These are phyloP conservation scores for Cinara cedri DNA, from an alignment of 2,888 invertebrate genomes.

Conservation along the genomic window DNA sequence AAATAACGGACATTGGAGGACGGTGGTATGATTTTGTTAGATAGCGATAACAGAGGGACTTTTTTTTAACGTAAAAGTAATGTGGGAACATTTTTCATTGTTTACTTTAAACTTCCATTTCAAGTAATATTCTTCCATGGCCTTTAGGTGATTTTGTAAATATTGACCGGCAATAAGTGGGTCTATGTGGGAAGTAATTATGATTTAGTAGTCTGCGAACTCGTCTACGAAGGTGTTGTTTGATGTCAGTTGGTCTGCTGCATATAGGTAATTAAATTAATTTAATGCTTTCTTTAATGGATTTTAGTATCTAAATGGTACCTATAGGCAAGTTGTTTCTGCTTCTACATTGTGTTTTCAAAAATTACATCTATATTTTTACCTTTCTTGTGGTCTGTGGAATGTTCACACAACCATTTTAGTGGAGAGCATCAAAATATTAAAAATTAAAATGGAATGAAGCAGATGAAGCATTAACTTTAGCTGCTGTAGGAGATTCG, in stretches of 20 bases:
- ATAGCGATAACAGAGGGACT: not conserved
- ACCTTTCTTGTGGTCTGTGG: too few species aligned
- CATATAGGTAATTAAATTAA: too few species aligned
- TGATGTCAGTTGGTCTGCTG: not conserved
- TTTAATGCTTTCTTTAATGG: too few species aligned
- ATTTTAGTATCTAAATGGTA: too few species aligned
- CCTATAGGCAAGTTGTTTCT: too few species aligned
- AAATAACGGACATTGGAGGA: not conserved
- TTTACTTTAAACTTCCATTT: conserved; percentile 1
- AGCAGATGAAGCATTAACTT: too few species aligned
- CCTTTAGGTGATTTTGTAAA: not conserved
- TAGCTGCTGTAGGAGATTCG: too few species aligned
- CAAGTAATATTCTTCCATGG: not conserved
- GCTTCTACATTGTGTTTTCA: too few species aligned
- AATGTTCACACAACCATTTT: too few species aligned
- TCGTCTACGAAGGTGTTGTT: not conserved
- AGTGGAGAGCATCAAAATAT: too few species aligned
- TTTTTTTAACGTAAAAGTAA: not conserved
- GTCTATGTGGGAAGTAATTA: not conserved
- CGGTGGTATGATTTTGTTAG: not conserved
- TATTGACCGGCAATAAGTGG: not conserved
- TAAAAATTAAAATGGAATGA: too few species aligned
- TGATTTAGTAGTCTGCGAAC: not conserved
- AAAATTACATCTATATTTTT: too few species aligned
- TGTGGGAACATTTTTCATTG: conserved; percentile 14